Evolutionary conservation across 2,797 vertebrate species (phyloP).

Genomic region (Iguana delicatissima): DNA sequence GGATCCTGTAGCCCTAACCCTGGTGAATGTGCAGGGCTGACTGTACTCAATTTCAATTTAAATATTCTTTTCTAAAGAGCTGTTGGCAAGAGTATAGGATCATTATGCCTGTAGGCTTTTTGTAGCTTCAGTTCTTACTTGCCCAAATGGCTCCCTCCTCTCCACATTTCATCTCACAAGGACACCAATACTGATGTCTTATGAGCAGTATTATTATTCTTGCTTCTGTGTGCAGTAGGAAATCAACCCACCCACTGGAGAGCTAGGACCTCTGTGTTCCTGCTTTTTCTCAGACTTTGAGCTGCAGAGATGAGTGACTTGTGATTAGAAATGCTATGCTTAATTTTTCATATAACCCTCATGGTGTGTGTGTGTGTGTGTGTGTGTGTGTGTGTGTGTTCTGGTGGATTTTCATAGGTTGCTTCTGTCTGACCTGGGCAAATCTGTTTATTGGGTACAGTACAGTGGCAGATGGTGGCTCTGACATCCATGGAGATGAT

Average conservation of each 20-base stretch:
- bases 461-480: too few relatives aligned
- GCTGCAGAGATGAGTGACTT: not conserved
- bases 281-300: too few relatives aligned
- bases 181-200: not conserved
- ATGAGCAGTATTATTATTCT: not conserved
- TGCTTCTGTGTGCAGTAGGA: not conserved
- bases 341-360: not conserved
- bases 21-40: too few relatives aligned
- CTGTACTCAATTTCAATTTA: not conserved
- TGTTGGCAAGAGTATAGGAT: not conserved
- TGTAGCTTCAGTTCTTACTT: not conserved
- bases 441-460: too few relatives aligned
- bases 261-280: too few relatives aligned
- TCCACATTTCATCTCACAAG: not conserved
- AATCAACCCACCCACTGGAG: not conserved
- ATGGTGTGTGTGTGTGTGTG: not conserved
- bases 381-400: not conserved
- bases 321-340: not conserved
- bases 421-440: too few relatives aligned
- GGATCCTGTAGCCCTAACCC: too few relatives aligned
- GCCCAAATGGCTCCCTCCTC: not conserved
- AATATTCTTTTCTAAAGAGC: not conserved
- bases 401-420: too few relatives aligned
- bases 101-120: not conserved
- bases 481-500: too few relatives aligned